Base-by-base conservation (phyloP, 2,797 vertebrate species). In the Acropternis orthonyx region DNA sequence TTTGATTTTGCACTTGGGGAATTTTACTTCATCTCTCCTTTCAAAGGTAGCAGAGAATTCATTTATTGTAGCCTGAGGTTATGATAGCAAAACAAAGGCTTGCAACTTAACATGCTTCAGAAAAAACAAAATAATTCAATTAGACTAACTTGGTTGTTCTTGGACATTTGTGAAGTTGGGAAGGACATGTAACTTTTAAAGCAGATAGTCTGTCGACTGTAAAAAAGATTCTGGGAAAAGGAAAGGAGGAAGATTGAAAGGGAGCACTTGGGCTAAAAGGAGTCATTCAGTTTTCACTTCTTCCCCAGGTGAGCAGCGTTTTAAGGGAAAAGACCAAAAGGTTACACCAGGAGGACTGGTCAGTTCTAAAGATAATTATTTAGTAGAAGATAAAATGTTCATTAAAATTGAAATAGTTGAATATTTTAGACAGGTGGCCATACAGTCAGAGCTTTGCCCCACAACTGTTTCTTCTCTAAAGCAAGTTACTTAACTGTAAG, bases 1-100 rank as follows among this genome's bases (percentile, higher is more conserved):
- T 98, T 98, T 98, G 98, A 98, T 98, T 98, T 98, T 97, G 96
- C 95, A 98, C 98, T 98, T 98, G 97, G 98, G 98, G 97, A 97
- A 97, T 98, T 98, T 98, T 98, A 98, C 97, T 98, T 98, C 97
- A 98, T 98, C 97, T 98, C 96, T 97, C 94, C 97, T 97, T 98
- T 99, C 98, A 98, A 98, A 99, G 91, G 86, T 97, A 98, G 98
- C 97, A 98, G 97, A 96, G 97, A 98, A 98, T 98, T 98, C 97
- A 98, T 98, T 99, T 98, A 98, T 97, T 98, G 97, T 97, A 97
- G 97, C 98, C 98, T 43, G 94, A 97, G 98, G 98, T 98, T 97
- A 97, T 69, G 92, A 94, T 97, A 98, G 97, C 97, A 98, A 98
- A 98, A 98, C 97, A 98, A 98, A 98, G 97, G 94, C 97, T 97